phyloP scores from a whole-genome alignment of 2,888 invertebrate genomes.

The Eupithecia tripunctaria region DNA sequence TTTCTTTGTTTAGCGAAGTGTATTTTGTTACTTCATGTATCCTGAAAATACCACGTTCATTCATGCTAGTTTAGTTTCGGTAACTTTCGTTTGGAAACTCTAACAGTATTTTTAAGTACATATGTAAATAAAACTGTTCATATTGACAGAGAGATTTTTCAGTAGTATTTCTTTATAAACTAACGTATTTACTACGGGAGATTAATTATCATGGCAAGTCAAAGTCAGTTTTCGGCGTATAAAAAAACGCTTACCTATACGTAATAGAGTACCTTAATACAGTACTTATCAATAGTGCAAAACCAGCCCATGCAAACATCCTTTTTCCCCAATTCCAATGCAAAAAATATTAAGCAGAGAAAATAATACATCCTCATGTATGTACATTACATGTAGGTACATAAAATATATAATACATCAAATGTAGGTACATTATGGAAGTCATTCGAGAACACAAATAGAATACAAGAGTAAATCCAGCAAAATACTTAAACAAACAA shows the following conservation, averaged over 20 bases:
- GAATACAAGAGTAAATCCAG: neutral
- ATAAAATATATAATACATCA: neutral
- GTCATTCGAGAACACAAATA: neutral
- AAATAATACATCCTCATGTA: no score
- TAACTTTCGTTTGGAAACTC: neutral
- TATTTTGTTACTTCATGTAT: neutral
- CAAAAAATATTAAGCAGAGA: neutral
- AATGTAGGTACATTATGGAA: neutral
- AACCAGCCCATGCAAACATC: no score
- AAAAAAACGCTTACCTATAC: neutral
- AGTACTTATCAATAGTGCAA: no score
- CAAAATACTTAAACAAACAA: constrained; percentile 33
- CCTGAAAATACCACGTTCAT: neutral
- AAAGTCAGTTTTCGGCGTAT: neutral
- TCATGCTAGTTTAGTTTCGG: neutral
- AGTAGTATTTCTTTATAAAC: neutral
- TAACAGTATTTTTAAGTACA: neutral
- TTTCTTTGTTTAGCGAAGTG: constrained; percentile 22
- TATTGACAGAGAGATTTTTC: neutral
- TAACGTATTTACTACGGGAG: neutral
- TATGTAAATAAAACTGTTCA: neutral
- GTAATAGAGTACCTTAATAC: no score
- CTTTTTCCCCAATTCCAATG: no score
- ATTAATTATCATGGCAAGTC: neutral
- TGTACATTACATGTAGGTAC: no score